Conservation (phyloP, 92 coral and sea anemone genomes). For the Plumapathes pennacea region DNA sequence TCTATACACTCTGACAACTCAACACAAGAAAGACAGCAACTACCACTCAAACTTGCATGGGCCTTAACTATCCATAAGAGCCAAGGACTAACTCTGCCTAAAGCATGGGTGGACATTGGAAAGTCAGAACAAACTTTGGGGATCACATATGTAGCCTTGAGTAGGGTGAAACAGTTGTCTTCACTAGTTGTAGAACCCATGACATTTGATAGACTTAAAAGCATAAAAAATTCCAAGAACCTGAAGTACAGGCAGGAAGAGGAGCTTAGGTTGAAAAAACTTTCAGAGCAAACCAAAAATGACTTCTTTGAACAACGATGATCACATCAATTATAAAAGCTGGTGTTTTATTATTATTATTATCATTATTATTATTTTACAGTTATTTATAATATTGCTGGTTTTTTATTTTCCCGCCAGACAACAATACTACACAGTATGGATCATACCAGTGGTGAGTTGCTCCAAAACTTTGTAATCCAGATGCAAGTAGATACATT, state of each 20-base stretch:
- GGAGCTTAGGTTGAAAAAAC: slow-evolving; percentile 29
- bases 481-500: no score
- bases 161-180: slow-evolving; percentile 42
- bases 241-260: slow-evolving; percentile 35
- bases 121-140: slow-evolving; percentile 44
- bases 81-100: slow-evolving; percentile 39
- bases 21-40: slow-evolving; percentile 41
- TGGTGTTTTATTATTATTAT: no score
- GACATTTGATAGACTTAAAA: slow-evolving; percentile 36
- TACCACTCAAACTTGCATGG: slow-evolving; percentile 46
- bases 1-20: slow-evolving; percentile 24
- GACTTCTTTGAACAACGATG: slow-evolving; percentile 1
- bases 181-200: slow-evolving; percentile 43
- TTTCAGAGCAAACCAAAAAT: slow-evolving; percentile 10
- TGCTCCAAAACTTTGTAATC: no score
- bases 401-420: slow-evolving; percentile 18
- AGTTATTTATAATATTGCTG: slow-evolving; percentile 8
- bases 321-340: no score
- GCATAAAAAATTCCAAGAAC: slow-evolving; percentile 18
- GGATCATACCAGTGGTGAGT: slow-evolving; percentile 34
- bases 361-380: slow-evolving; percentile 7
- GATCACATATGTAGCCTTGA: slow-evolving; percentile 37
- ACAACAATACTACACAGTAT: slow-evolving; percentile 25
- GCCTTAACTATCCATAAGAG: slow-evolving; percentile 44
- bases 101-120: slow-evolving; percentile 49